Evolutionary conservation across 2,797 vertebrate species (phyloP).

Genomic region (Tokudaia tokunoshimensis): DNA sequence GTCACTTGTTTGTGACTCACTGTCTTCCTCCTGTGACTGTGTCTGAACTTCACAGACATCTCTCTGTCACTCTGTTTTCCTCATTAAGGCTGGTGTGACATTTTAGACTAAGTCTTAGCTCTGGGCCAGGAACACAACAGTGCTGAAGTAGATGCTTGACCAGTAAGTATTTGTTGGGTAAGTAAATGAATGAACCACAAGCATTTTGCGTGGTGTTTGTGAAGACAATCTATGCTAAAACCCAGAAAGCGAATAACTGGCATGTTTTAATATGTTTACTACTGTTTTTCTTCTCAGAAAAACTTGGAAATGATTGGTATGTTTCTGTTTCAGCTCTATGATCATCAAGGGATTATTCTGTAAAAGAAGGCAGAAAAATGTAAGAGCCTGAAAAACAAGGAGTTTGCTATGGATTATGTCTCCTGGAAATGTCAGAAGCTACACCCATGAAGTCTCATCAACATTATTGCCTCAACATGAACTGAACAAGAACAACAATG

Average conservation of each 20-base stretch:
- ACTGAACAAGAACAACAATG: neutral
- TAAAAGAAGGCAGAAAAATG: neutral
- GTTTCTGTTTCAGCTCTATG: neutral
- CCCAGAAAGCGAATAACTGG: constrained; percentile 28
- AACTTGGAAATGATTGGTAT: neutral
- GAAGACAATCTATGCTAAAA: neutral
- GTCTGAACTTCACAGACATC: neutral
- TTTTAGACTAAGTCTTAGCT: neutral
- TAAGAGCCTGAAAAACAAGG: neutral
- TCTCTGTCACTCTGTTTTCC: neutral
- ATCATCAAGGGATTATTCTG: neutral
- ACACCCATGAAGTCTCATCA: neutral
- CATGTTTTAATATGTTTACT: neutral
- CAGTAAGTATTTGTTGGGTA: neutral
- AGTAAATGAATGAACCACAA: neutral
- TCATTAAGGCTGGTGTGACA: neutral
- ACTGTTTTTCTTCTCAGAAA: constrained; percentile 35
- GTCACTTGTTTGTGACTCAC: neutral
- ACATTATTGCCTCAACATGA: neutral
- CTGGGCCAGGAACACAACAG: neutral
- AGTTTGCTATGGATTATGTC: neutral
- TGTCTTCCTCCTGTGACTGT: neutral
- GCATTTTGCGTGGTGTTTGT: neutral
- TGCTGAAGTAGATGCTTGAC: neutral
- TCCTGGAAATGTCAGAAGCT: neutral